A percentile compares a stretch with the other conserved stretches of the same genome.
phyloP scores from a whole-genome alignment of 2,888 invertebrate genomes.

The Buathra laborator region DNA sequence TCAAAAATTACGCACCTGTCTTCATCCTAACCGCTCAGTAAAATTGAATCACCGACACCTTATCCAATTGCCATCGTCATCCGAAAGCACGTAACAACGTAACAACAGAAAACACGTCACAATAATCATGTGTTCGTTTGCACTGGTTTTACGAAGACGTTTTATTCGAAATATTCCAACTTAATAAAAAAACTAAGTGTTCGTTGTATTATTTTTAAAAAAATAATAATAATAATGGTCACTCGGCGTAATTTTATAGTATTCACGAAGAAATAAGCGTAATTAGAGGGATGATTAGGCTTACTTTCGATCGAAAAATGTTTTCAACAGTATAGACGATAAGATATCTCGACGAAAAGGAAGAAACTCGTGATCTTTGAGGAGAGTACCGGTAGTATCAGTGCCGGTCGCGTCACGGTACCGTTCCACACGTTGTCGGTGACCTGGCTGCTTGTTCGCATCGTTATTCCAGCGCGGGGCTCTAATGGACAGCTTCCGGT shows the following conservation, averaged over 20 bases:
- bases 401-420: constrained; percentile 71
- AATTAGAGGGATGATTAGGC: too few relatives aligned
- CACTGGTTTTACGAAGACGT: neutral
- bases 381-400: constrained; percentile 36
- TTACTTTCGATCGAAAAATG: neutral
- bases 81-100: neutral
- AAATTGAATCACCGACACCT: neutral
- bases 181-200: too few relatives aligned
- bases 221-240: too few relatives aligned
- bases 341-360: constrained; percentile 4
- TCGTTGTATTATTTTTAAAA: too few relatives aligned
- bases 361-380: constrained; percentile 24
- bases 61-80: constrained; percentile 14
- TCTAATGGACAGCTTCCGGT: constrained; percentile 80
- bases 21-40: constrained; percentile 11
- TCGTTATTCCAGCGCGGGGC: constrained; percentile 74
- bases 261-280: too few relatives aligned
- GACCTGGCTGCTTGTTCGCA: constrained; percentile 77
- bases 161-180: neutral
- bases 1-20: constrained; percentile 12
- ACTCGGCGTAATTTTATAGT: too few relatives aligned
- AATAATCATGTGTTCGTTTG: too few relatives aligned
- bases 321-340: neutral
- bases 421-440: constrained; percentile 71
- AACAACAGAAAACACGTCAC: neutral